Evolutionary conservation across 2,888 invertebrate genomes (phyloP).

Genomic region (Eremobia ochroleuca): DNA sequence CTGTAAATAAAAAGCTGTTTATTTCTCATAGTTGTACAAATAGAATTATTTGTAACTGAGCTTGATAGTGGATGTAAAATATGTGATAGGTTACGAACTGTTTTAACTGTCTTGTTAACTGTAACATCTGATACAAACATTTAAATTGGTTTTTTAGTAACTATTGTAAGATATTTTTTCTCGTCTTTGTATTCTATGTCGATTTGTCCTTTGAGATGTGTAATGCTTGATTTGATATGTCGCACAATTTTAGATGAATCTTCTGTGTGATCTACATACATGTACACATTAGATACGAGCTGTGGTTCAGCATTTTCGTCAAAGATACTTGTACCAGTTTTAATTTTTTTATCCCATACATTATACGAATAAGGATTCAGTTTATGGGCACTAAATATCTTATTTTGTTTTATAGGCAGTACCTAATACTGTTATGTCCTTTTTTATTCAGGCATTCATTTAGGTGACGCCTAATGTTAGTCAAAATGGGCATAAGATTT

Average conservation of each 20-base stretch:
- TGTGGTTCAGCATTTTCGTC: slow-evolving; percentile 3
- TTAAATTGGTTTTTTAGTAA: slow-evolving; percentile 70
- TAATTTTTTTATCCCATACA: neutral
- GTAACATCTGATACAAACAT: slow-evolving; percentile 71
- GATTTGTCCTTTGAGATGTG: slow-evolving; percentile 68
- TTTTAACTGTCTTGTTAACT: slow-evolving; percentile 78
- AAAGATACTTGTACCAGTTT: neutral
- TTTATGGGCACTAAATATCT: neutral
- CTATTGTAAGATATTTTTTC: slow-evolving; percentile 73
- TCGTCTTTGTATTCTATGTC: slow-evolving; percentile 71
- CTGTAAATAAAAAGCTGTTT: slow-evolving; percentile 77
- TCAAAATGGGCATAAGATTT: neutral
- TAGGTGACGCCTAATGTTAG: neutral
- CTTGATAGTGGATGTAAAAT: slow-evolving; percentile 74
- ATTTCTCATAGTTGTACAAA: slow-evolving; percentile 83
- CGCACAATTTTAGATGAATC: slow-evolving; percentile 67
- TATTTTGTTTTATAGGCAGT: neutral
- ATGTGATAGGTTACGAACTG: slow-evolving; percentile 71
- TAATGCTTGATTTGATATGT: slow-evolving; percentile 70
- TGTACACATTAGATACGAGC: slow-evolving; percentile 31
- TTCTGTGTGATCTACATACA: slow-evolving; percentile 38
- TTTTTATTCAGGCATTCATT: neutral
- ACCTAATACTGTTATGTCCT: neutral
- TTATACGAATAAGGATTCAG: neutral
- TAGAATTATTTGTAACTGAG: slow-evolving; percentile 74